Evolutionary conservation across 2,888 invertebrate species (phyloP).

Genomic region (Campoplex nolae): DNA sequence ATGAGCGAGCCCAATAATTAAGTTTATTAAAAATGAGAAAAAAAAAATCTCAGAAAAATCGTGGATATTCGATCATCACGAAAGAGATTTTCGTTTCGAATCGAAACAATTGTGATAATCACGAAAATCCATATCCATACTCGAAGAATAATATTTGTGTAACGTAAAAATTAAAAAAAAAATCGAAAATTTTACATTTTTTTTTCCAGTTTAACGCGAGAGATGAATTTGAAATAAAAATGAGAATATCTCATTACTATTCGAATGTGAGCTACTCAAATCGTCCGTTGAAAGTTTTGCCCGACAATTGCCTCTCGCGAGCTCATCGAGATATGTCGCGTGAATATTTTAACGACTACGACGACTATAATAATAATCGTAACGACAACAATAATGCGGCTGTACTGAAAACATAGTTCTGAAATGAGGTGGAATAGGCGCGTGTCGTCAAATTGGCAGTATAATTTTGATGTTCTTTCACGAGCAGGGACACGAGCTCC

Average conservation of each 20-base stretch:
- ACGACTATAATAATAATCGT: neutral
- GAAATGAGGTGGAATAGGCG: conserved; percentile 55
- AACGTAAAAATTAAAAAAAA: neutral
- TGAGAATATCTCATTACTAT: neutral
- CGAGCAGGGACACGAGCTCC: conserved; percentile 33
- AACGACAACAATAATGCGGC: conserved; percentile 42
- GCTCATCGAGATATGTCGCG: neutral
- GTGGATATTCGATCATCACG: neutral
- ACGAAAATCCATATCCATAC: neutral
- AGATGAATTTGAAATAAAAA: neutral
- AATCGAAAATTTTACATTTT: neutral
- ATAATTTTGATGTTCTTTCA: conserved; percentile 76
- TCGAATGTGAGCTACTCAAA: neutral
- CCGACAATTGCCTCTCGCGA: conserved; percentile 1
- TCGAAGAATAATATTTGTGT: neutral
- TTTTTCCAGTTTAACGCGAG: too few relatives aligned
- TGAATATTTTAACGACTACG: neutral
- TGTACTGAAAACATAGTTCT: neutral
- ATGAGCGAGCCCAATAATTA: neutral
- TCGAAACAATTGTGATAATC: neutral
- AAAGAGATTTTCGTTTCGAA: neutral
- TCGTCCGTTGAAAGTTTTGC: neutral
- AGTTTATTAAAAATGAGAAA: neutral
- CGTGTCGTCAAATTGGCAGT: conserved; percentile 76
- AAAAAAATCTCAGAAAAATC: neutral